Base-by-base conservation (phyloP, 1,140 invertebrate genomes). In the Homarus americanus region DNA sequence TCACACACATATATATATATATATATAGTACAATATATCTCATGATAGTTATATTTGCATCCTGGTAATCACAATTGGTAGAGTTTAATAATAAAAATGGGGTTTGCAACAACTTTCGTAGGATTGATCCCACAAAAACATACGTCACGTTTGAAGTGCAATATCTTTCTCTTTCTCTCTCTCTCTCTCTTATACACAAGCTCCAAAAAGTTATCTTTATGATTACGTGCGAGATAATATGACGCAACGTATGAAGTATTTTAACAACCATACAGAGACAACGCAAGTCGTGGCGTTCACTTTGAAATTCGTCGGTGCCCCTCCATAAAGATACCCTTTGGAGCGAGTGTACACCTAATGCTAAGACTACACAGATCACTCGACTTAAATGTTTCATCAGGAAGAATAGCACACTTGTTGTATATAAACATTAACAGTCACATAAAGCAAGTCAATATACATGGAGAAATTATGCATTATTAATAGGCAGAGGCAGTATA, bases 401-500 rank as follows among this genome's bases (percentile, higher is more conserved):
- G 20, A 44, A 44, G 20, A 49, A 32, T 79, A 49, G 40, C 28
- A 28, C 40, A 79, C 36, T 78, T 5, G 12, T 79, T 79, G 76
- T 38, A 79, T 38, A 79, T 49, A 44, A 69, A 69, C 63, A 69
- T 69, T 24, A 69, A 69, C 53, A 69, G 28, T 32, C n/a, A 32
- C 24, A 63, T 63, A 69, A 32, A 69, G 24, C 63, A 69, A 32
- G 32, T 32, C 28, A 32, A 28, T 69, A 69, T 69, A 69, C n/a
- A 32, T 10, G 5, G 28, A 69, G 32, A 69, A 58, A 20, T 49
- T 49, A n/a, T 63, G 58, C 15, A 49, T 49, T 69, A 69, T 69
- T 69, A 69, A 69, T 69, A 69, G 63, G 63, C 28, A 78, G n/a
- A 28, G 40, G 44, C 28, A 24, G 10, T 78, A 78, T 78, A 78